These are phyloP conservation scores for Astatotilapia flaviijosephi DNA, from an alignment of 2,113 vertebrate genomes.

Conservation along the genomic window DNA sequence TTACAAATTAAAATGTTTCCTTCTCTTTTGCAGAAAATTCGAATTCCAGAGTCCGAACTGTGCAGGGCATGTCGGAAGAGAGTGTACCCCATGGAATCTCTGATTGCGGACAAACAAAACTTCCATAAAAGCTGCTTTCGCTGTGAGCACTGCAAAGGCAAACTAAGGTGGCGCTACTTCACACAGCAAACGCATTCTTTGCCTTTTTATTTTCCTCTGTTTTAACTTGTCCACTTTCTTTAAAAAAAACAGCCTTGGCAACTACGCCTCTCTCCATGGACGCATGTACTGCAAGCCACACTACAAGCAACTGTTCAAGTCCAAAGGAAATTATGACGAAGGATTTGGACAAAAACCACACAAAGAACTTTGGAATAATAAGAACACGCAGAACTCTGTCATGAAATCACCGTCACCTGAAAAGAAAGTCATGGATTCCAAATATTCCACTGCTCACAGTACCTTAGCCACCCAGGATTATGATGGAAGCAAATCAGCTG, in stretches of 20 bases:
- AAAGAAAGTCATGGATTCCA: slow-evolving; percentile 36
- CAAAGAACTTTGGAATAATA: slow-evolving; percentile 84
- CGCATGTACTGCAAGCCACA: slow-evolving; percentile 96
- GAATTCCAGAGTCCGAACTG: slow-evolving; percentile 84
- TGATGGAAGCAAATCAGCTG: slow-evolving; percentile 33
- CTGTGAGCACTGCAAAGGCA: slow-evolving; percentile 88
- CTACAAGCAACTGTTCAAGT: slow-evolving; percentile 95
- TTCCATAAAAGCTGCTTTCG: slow-evolving; percentile 97
- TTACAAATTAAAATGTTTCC: background rate
- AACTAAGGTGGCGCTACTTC: slow-evolving; percentile 79
- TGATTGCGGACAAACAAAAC: slow-evolving; percentile 89
- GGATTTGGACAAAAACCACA: slow-evolving; percentile 94
- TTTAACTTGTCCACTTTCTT: background rate
- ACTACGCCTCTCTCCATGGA: slow-evolving; percentile 97
- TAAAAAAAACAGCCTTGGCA: slow-evolving; percentile 80
- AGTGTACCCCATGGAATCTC: slow-evolving; percentile 94
- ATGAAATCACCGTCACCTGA: slow-evolving; percentile 43
- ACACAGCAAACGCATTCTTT: background rate
- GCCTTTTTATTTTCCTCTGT: background rate
- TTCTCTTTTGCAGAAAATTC: slow-evolving; percentile 78
- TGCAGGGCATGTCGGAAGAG: slow-evolving; percentile 89
- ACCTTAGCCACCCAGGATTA: slow-evolving; percentile 2
- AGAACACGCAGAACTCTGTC: slow-evolving; percentile 58
- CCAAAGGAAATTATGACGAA: slow-evolving; percentile 98
- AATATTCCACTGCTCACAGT: background rate